Conservation (phyloP, 2,113 vertebrate genomes). For the Dasyprocta punctata region DNA sequence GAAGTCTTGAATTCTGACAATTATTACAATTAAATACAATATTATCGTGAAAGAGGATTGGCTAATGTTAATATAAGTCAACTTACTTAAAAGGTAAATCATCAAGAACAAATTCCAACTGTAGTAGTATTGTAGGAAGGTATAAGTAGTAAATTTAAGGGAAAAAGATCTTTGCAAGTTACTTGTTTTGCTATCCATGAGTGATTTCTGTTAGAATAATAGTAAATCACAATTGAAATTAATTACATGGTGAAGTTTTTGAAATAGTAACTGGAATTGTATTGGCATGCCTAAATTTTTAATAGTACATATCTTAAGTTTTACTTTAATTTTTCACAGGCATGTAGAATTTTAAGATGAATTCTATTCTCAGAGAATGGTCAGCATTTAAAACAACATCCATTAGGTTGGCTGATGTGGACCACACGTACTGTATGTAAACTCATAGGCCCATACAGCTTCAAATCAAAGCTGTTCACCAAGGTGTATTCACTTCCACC, state of each 20-base stretch:
- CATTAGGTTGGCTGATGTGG: not conserved
- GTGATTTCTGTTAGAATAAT: conserved; percentile 33
- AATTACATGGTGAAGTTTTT: conserved; percentile 21
- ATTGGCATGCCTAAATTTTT: conserved; percentile 16
- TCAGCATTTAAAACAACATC: not conserved
- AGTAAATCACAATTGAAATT: conserved; percentile 5
- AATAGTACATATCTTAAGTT: not conserved
- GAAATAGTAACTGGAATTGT: conserved; percentile 5
- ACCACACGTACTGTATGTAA: not conserved
- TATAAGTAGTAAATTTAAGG: not conserved
- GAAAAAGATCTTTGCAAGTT: not conserved
- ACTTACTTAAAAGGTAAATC: conserved; percentile 34
- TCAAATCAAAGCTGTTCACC: not conserved
- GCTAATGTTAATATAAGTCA: conserved; percentile 21
- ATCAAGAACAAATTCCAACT: conserved; percentile 34
- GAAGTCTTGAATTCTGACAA: not conserved
- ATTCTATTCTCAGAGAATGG: conserved; percentile 14
- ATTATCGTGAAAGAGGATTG: conserved; percentile 18
- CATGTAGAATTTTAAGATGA: conserved; percentile 36
- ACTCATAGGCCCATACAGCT: not conserved
- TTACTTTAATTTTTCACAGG: conserved; percentile 45
- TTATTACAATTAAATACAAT: not conserved
- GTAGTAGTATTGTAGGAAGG: not conserved
- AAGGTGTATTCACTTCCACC: not conserved
- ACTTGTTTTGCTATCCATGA: conserved; percentile 15